Base-by-base conservation (phyloP, 2,113 vertebrate genomes). In the Ammodytes marinus region DNA sequence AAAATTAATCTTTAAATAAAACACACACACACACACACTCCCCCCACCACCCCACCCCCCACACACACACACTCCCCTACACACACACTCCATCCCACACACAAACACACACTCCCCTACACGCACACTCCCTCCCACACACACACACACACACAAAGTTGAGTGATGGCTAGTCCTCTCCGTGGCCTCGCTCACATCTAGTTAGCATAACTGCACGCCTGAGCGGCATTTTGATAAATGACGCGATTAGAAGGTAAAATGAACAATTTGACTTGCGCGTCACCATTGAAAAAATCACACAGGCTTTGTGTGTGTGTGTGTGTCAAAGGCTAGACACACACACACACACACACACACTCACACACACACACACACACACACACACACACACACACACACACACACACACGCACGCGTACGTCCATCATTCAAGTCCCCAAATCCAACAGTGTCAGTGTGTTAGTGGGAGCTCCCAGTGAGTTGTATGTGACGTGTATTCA, bases 191-290 rank as follows among this genome's bases (percentile, higher is more conserved):
- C 90, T 88, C 82, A 54, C 67, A 85, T 85, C 84, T 88, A 45
- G 88, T 96, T 95, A 96, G 93, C 94, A 91, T 94, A 95, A 93
- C 95, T 92, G 94, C 94, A 93, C 94, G 95, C 95, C 96, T 93
- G 95, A 93, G 94, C 94, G 93, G 93, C 95, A 88, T 95, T 96
- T 96, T 98, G 97, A 98, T 96, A 95, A 97, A 98, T 97, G 96
- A 95, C 95, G 94, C 95, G 95, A 97, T 98, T 98, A 97, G 94
- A 96, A 27, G 93, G 94, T 96, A 96, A 96, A 97, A 97, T 96
- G 96, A 98, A 96, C 95, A 96, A 95, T 96, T 96, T 97, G 94
- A 96, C 86, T 96, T 89, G 93, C 88, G 96, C 95, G 95, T 94
- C 94, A 95, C 95, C 95, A 94, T 93, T 27, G 27, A 27, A 27